A percentile compares a stretch with the other conserved stretches of the same genome.
Evolutionary conservation across 2,888 invertebrate genomes (phyloP).

Genomic region (Sinhomidia bicolor): DNA sequence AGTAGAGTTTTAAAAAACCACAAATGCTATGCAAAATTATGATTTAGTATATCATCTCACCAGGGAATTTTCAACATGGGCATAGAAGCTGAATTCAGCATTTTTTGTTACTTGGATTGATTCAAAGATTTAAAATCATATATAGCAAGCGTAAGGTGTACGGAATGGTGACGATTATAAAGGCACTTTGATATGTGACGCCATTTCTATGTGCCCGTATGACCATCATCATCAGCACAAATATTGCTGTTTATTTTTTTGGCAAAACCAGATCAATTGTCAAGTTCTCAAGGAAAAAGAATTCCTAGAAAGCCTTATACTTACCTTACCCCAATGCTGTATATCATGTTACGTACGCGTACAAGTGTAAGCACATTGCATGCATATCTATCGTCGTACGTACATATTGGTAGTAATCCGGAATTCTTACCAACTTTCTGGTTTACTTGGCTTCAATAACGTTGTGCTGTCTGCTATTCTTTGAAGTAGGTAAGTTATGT

Average conservation of each 20-base stretch:
- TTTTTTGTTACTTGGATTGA: neutral
- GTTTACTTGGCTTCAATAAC: neutral
- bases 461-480: neutral
- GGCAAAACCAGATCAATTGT: neutral
- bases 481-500: neutral
- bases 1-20: constrained; percentile 36
- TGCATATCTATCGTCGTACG: no score
- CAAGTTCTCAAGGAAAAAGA: constrained; percentile 30
- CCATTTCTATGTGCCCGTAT: neutral
- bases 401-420: neutral
- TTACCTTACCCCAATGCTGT: constrained; percentile 41
- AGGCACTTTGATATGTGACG: neutral
- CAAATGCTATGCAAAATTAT: constrained; percentile 13
- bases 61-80: neutral
- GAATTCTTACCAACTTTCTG: neutral
- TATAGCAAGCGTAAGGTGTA: no score
- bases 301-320: constrained; percentile 21
- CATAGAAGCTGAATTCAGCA: neutral
- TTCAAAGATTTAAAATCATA: neutral
- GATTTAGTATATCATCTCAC: constrained; percentile 2
- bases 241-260: neutral
- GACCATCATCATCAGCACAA: neutral
- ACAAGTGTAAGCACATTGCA: neutral
- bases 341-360: neutral
- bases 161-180: no score